Evolutionary conservation across 2,888 invertebrate species (phyloP).

Genomic region (Prenolepis imparis): DNA sequence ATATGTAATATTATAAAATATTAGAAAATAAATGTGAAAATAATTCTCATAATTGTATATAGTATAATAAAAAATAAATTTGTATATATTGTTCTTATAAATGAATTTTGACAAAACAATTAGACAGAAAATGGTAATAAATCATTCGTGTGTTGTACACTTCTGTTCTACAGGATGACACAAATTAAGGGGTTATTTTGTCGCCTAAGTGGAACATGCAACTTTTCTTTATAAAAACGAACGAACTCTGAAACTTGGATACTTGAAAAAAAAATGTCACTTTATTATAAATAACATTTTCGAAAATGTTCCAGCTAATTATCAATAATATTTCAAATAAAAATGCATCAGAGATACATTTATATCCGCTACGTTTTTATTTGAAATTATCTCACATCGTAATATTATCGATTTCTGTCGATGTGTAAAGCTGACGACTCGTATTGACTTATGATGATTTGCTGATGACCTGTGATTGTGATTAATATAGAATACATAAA

Average conservation of each 20-base stretch:
- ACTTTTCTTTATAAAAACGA: neutral
- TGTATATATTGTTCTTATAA: neutral
- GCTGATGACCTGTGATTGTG: neutral
- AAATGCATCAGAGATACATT: neutral
- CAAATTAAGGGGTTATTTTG: neutral
- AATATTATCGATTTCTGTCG: neutral
- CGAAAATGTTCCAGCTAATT: neutral
- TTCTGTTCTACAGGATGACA: neutral
- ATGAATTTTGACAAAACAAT: neutral
- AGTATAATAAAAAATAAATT: neutral
- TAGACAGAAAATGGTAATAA: neutral
- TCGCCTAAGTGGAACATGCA: neutral
- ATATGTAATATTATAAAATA: constrained; percentile 7
- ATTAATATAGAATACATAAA: neutral
- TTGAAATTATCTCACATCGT: neutral
- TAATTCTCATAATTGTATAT: neutral
- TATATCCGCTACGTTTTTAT: neutral
- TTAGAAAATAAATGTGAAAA: neutral
- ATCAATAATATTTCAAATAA: neutral
- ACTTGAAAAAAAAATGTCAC: neutral
- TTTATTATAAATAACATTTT: constrained; percentile 10
- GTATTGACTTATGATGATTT: neutral
- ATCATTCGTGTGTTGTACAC: neutral
- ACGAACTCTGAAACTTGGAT: neutral
- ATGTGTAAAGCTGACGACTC: neutral